Evolutionary conservation across 1,140 invertebrate genomes (phyloP), one percentile per base, ranked within the genome.

Genomic region (Ips typographus): DNA sequence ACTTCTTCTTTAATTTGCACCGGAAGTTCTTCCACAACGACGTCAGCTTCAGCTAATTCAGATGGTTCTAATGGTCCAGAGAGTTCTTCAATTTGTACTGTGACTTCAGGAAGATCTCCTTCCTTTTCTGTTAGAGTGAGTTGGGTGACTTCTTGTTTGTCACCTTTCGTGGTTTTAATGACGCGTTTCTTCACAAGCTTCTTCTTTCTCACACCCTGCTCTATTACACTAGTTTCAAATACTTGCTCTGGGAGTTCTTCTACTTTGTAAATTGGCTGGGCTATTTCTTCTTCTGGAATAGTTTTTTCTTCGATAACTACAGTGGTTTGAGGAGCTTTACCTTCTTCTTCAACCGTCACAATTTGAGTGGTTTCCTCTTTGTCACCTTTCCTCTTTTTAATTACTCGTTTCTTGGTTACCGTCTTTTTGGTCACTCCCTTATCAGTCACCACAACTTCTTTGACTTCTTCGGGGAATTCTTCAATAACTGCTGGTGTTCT

Each of bases 321-420:
- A 36, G 58, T 65, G 5, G 71, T 71, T 77, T 79, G 58, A 75
- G 78, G 70, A 47, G 38, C 38, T 67, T 70, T 72, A 4, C 68
- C 72, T 62, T 76, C 73, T 79, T 80, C 78, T 22, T 75, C 74
- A 36, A 79, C 55, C 1, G 75, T 79, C 1, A 77, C 73, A 63
- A 81, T 78, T 71, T 80, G 68, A 0, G 73, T 78, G 0, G 77
- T 75, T 71, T 77, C 75, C 71, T 76, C 74, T 63, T 76, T 77
- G 22, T 73, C 62, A 40, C 81, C 77, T 53, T 73, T 74, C 38
- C 73, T 55, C 73, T 77, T 83, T 71, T 80, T 82, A 8, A 79
- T 77, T 6, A 76, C 74, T 22, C 77, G 76, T 73, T 80, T 82
- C 40, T 77, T 80, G 1, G 75, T 78, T 61, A 77, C 76, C 60